These are phyloP conservation scores for Lepilemur septentrionalis DNA, from an alignment of 2,797 vertebrate species.

Conservation along the genomic window DNA sequence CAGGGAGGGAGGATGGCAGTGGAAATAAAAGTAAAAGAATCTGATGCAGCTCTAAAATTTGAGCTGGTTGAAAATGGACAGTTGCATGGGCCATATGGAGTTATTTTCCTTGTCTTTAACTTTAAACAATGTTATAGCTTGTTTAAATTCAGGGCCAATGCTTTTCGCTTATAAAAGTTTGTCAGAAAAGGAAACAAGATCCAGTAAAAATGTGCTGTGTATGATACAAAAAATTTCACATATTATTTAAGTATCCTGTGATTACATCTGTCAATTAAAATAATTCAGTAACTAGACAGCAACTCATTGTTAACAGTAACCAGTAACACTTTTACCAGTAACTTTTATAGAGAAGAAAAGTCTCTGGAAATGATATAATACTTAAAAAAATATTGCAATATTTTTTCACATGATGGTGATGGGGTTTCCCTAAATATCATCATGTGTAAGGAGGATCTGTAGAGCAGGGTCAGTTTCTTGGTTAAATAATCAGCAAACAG, in stretches of 20 bases:
- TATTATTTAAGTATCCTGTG: background rate
- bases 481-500: constrained; percentile 13
- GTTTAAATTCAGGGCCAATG: background rate
- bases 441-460: background rate
- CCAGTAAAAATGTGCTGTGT: background rate
- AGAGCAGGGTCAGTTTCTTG: background rate
- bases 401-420: background rate
- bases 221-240: background rate
- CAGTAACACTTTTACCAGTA: background rate
- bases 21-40: background rate
- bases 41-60: background rate
- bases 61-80: background rate
- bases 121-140: background rate
- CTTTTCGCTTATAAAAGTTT: background rate
- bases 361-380: background rate
- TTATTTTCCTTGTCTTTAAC: background rate
- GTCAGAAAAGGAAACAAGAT: background rate
- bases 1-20: background rate
- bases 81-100: background rate
- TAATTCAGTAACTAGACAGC: background rate
- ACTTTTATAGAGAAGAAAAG: background rate
- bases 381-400: background rate
- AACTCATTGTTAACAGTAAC: background rate
- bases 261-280: background rate
- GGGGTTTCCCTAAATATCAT: background rate